Evolutionary conservation across 2,888 invertebrate species (phyloP).

Genomic region (Thymelicus acteon): DNA sequence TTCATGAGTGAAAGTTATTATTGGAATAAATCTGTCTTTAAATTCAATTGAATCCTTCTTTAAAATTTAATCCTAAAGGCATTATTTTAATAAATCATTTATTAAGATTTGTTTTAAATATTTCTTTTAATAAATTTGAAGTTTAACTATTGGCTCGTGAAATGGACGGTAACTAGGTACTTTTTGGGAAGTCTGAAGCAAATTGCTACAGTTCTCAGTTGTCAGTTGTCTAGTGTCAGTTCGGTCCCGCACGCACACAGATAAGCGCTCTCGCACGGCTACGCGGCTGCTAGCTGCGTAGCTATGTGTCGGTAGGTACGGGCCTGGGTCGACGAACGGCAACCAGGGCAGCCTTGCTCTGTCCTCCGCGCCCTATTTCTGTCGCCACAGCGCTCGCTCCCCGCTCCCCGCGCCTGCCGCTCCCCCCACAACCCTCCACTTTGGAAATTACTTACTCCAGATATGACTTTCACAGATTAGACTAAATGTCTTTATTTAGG

Average conservation of each 20-base stretch:
- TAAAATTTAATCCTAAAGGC: too few species aligned
- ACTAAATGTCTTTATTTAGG: conserved; percentile 32
- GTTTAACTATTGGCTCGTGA: conserved; percentile 1
- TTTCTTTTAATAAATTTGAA: background rate
- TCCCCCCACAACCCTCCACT: conserved; percentile 58
- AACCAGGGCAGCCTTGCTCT: conserved; percentile 84
- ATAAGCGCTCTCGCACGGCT: conserved; percentile 42
- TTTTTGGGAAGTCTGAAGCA: conserved; percentile 45
- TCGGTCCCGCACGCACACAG: conserved; percentile 50
- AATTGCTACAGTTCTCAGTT: conserved; percentile 46
- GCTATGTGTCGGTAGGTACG: conserved; percentile 60
- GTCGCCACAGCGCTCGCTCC: conserved; percentile 65
- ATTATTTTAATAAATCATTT: too few species aligned
- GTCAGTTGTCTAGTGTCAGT: background rate
- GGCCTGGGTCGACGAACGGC: conserved; percentile 76
- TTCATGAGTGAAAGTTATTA: conserved; percentile 21
- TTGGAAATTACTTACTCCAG: conserved; percentile 59
- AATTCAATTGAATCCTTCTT: too few species aligned
- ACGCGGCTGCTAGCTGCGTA: conserved; percentile 33
- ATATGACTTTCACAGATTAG: conserved; percentile 40
- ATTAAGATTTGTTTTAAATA: too few species aligned
- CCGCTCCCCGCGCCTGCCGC: conserved; percentile 52
- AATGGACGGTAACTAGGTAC: background rate
- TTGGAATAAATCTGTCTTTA: background rate
- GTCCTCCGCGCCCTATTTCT: conserved; percentile 85